These are phyloP conservation scores for Stramonita haemastoma DNA, from an alignment of 2,888 invertebrate genomes.

Conservation along the genomic window DNA sequence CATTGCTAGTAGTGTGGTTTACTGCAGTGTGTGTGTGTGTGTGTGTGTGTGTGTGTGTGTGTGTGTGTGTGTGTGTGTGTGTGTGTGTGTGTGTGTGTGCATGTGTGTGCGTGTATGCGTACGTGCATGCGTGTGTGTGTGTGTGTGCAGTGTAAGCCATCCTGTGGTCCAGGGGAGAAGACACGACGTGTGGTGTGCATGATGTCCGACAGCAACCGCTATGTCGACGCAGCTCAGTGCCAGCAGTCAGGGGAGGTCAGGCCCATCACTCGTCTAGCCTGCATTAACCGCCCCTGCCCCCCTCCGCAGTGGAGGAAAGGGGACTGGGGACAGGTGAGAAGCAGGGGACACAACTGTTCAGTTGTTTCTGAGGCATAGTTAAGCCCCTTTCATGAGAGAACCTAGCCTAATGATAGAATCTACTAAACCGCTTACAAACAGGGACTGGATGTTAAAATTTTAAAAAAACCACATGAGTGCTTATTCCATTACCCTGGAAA, in stretches of 20 bases:
- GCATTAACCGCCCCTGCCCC: conserved; percentile 67
- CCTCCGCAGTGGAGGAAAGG: conserved; percentile 69
- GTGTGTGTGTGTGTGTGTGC: conserved; percentile 28
- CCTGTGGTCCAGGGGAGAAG: conserved; percentile 69
- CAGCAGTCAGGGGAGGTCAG: conserved; percentile 57
- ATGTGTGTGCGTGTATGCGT: neutral
- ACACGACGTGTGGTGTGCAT: conserved; percentile 72
- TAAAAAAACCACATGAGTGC: too few species aligned
- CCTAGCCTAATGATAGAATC: too few species aligned
- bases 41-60: neutral
- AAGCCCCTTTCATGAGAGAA: too few species aligned
- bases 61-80: conserved; percentile 4
- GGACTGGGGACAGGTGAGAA: conserved; percentile 70
- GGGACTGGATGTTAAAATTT: too few species aligned
- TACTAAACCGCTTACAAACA: too few species aligned
- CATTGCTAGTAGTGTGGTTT: too few species aligned
- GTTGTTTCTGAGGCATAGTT: too few species aligned
- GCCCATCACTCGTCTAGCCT: conserved; percentile 72
- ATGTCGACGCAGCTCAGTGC: conserved; percentile 80
- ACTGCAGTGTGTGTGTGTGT: too few species aligned
- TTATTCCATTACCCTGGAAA: too few species aligned
- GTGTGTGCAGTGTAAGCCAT: conserved; percentile 65
- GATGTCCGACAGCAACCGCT: conserved; percentile 65
- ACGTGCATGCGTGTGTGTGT: neutral
- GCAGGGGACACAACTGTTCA: too few species aligned